phyloP scores from a whole-genome alignment of 2,888 invertebrate genomes.

The Silvanus unidentatus region DNA sequence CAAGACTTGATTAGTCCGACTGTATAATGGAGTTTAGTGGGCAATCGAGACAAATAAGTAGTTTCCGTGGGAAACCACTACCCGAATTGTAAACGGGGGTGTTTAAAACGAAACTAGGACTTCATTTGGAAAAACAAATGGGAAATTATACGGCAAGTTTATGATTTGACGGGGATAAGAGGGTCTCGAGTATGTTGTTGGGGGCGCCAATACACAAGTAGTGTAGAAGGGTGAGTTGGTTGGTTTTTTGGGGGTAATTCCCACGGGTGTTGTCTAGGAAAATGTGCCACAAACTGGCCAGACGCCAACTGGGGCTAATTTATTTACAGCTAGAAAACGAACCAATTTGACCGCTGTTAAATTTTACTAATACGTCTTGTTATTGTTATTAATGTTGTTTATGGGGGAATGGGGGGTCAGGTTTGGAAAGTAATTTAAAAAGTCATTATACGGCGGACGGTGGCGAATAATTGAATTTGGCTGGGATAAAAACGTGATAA shows the following conservation, averaged over 20 bases:
- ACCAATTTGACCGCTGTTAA: constrained; percentile 23
- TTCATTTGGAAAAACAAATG: constrained; percentile 5
- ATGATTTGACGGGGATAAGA: constrained; percentile 3
- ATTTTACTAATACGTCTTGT: constrained; percentile 2
- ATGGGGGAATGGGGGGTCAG: constrained; percentile 13
- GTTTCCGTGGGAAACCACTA: no score
- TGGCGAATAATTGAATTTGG: no score
- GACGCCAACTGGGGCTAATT: constrained; percentile 32
- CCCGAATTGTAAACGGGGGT: no score
- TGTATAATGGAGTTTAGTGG: no score
- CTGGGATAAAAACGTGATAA: no score
- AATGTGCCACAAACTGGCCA: constrained; percentile 29
- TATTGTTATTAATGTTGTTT: no score
- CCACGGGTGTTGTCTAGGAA: constrained; percentile 30
- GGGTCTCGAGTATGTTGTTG: no score
- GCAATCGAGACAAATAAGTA: no score
- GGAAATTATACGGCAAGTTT: constrained; percentile 4
- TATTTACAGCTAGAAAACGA: constrained; percentile 32
- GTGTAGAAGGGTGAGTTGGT: constrained; percentile 16
- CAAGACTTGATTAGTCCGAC: no score
- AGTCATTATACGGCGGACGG: no score
- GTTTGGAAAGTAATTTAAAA: no score
- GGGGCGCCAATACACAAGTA: constrained; percentile 16
- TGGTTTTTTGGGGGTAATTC: constrained; percentile 13
- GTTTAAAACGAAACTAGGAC: no score